A percentile compares a stretch with the other conserved stretches of the same genome.
Conservation (phyloP, 2,113 vertebrate genomes). For the Scalopus aquaticus region DNA sequence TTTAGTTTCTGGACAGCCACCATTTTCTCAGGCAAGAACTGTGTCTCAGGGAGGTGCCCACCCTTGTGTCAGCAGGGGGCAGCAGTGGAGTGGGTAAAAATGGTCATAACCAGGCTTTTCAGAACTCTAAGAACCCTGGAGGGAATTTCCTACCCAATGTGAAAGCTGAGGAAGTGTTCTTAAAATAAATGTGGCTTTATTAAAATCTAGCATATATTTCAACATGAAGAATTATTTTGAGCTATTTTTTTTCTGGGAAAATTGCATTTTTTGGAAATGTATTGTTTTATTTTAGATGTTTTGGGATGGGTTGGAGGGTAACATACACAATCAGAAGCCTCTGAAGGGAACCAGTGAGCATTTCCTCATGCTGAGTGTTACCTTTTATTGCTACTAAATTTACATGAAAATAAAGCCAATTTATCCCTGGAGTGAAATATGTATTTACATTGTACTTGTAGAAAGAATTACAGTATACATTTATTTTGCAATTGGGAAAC, state of each 20-base stretch:
- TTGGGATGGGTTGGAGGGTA: not conserved
- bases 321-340: not conserved
- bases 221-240: not conserved
- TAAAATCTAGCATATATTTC: constrained; percentile 15
- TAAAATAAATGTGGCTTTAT: constrained; percentile 9
- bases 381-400: constrained; percentile 4
- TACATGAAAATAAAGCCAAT: constrained; percentile 44
- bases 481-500: constrained; percentile 55
- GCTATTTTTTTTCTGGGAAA: not conserved
- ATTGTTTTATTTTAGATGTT: not conserved
- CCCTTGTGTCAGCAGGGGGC: constrained; percentile 40
- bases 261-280: not conserved
- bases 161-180: not conserved
- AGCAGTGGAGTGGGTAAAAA: not conserved
- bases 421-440: constrained; percentile 33
- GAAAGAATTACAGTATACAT: constrained; percentile 24
- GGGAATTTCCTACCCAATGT: not conserved
- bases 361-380: not conserved
- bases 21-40: not conserved
- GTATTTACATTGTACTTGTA: not conserved
- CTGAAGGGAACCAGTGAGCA: not conserved
- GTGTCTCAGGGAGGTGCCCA: not conserved
- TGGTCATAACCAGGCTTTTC: not conserved
- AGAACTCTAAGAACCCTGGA: not conserved
- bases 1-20: not conserved